A percentile compares a stretch with the other conserved stretches of the same genome.
These are phyloP conservation scores for Tipula helvola DNA, from an alignment of 2,888 invertebrate species.

Conservation along the genomic window DNA sequence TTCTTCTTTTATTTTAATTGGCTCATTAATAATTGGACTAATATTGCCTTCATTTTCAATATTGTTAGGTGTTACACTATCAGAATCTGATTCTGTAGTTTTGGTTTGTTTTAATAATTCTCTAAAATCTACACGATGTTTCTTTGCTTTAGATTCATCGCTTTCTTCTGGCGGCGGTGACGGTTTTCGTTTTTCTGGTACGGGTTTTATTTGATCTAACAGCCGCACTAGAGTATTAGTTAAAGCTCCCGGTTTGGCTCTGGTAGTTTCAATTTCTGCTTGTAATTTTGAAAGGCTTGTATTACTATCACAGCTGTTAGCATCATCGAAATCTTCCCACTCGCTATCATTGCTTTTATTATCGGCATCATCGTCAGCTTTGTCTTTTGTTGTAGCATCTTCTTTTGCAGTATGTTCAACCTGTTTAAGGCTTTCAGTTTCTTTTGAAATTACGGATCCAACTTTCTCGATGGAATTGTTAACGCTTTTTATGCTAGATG, in stretches of 20 bases:
- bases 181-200: neutral
- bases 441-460: neutral
- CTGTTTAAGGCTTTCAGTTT: neutral
- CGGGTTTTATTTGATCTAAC: neutral
- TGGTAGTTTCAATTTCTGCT: neutral
- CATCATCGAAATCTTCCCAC: constrained; percentile 5
- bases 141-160: neutral
- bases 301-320: neutral
- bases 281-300: neutral
- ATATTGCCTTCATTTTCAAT: neutral
- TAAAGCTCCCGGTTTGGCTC: neutral
- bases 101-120: neutral
- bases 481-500: constrained; percentile 9
- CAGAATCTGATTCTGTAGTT: neutral
- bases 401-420: neutral
- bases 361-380: neutral
- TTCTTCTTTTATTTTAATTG: constrained; percentile 4
- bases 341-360: constrained; percentile 6
- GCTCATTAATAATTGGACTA: neutral
- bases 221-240: neutral
- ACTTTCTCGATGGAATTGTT: constrained; percentile 16
- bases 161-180: neutral
- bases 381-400: neutral
- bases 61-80: neutral
- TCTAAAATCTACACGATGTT: neutral